phyloP scores from a whole-genome alignment of 2,888 invertebrate species.

The Ornithoptera alexandrae region DNA sequence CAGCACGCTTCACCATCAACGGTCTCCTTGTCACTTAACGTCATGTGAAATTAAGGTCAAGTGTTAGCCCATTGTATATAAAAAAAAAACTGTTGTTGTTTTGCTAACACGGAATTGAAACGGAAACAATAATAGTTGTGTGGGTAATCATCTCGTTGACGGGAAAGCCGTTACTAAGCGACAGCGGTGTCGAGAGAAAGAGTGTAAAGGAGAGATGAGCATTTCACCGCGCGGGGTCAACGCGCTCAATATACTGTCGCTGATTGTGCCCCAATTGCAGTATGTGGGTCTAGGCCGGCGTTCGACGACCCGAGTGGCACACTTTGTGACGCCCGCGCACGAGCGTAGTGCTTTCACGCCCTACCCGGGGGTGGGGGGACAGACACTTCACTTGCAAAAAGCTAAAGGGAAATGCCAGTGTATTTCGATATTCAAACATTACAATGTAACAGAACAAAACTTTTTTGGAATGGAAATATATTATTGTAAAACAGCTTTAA shows the following conservation, averaged over 20 bases:
- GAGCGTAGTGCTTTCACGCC: slow-evolving; percentile 73
- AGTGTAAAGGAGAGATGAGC: slow-evolving; percentile 76
- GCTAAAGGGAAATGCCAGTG: slow-evolving; percentile 56
- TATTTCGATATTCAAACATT: not conserved
- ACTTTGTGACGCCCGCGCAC: slow-evolving; percentile 72
- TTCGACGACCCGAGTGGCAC: slow-evolving; percentile 78
- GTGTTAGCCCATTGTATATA: not conserved
- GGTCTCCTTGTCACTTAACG: too few species aligned
- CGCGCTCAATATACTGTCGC: slow-evolving; percentile 77
- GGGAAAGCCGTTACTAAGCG: slow-evolving; percentile 65
- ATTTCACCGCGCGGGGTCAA: slow-evolving; percentile 78
- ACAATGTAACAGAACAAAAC: not conserved
- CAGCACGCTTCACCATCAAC: too few species aligned
- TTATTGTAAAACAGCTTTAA: not conserved
- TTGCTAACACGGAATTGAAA: slow-evolving; percentile 24
- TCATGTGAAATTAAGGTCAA: too few species aligned
- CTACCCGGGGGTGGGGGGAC: slow-evolving; percentile 59
- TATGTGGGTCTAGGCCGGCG: slow-evolving; percentile 81
- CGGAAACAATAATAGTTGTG: slow-evolving; percentile 30
- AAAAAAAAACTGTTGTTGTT: slow-evolving; percentile 1
- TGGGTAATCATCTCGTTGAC: slow-evolving; percentile 38
- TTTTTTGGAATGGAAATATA: not conserved
- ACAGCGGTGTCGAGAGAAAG: slow-evolving; percentile 68
- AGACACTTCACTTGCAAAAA: slow-evolving; percentile 56
- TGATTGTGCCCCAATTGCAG: slow-evolving; percentile 78